These are phyloP conservation scores for Drosophila nigricruria DNA, from an alignment of 2,888 invertebrate genomes.

Conservation along the genomic window DNA sequence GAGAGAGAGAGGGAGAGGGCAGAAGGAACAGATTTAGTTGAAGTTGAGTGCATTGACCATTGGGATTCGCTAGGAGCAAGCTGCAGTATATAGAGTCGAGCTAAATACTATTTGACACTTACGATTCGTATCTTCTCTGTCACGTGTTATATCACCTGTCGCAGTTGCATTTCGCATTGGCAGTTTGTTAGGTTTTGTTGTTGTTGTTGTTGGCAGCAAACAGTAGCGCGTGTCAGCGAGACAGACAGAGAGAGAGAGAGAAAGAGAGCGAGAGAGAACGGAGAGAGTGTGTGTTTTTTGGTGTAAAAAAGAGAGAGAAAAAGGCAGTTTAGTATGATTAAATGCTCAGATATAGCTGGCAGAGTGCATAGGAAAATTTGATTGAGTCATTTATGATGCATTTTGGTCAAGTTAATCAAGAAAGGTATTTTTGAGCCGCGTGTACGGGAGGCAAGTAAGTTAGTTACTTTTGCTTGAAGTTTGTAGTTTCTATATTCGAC, in stretches of 20 bases:
- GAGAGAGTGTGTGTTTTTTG: constrained; percentile 7
- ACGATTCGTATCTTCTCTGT: constrained; percentile 91
- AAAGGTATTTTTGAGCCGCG: constrained; percentile 77
- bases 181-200: constrained; percentile 22
- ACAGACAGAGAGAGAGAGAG: constrained; percentile 5
- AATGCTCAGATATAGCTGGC: constrained; percentile 20
- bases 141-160: constrained; percentile 91
- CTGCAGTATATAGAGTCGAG: neutral
- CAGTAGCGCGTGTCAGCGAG: constrained; percentile 11
- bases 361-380: constrained; percentile 55
- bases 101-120: constrained; percentile 86
- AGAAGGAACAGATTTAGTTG: constrained; percentile 1
- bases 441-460: constrained; percentile 22
- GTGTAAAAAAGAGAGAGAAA: constrained; percentile 20
- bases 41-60: constrained; percentile 19
- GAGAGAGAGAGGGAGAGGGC: neutral
- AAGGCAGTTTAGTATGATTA: constrained; percentile 36
- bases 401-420: constrained; percentile 71
- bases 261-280: constrained; percentile 13
- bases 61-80: neutral
- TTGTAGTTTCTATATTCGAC: constrained; percentile 20
- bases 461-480: constrained; percentile 27
- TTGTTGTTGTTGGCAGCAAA: constrained; percentile 17
- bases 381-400: constrained; percentile 47
- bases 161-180: constrained; percentile 35